Base-by-base conservation (phyloP, 2,113 vertebrate species). In the Sinocyclocheilus grahami region DNA sequence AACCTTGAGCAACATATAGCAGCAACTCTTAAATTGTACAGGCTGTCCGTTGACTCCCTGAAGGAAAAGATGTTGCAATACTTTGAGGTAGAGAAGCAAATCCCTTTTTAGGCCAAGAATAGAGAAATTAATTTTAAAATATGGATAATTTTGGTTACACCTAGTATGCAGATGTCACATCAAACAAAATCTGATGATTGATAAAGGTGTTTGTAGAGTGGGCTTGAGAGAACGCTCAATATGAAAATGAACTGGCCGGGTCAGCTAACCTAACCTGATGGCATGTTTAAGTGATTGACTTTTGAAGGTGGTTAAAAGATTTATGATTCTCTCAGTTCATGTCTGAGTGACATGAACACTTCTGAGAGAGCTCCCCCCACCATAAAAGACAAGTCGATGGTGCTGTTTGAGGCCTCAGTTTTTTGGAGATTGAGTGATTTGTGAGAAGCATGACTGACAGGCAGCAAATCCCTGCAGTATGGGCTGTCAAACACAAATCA, bases 391-490 rank as follows among this genome's bases (percentile, higher is more conserved):
- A 33, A 82, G 78, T 65, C 53, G 3, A 75, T 6, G 9, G 24
- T 55, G 53, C 46, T 79, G 16, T 75, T 82, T 74, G 78, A 63
- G 69, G 78, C 55, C 48, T 30, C 18, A 27, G 10, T 79, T 86
- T 86, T 86, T 60, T 20, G 69, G 37, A 46, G 67, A 81, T 39
- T 30, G 78, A 82, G 30, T 76, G 85, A 82, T 82, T 86, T 86
- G 60, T 48, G 24, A 24, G 39, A 86, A 65, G 27, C 33, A 82
- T 86, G 85, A 86, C 69, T 82, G 85, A 82, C 85, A 82, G 46
- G 78, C 27, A 65, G 85, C 78, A 82, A 86, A 75, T 76, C 69
- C 85, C 84, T 72, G 78, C 85, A 86, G 78, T 82, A 65, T 76
- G 22, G 27, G 71, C 71, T 82, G 79, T 82, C 85, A 82, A 82